Evolutionary conservation across 2,888 invertebrate species (phyloP), one percentile per base, ranked within the genome.

Genomic region (Ichneumon xanthorius): DNA sequence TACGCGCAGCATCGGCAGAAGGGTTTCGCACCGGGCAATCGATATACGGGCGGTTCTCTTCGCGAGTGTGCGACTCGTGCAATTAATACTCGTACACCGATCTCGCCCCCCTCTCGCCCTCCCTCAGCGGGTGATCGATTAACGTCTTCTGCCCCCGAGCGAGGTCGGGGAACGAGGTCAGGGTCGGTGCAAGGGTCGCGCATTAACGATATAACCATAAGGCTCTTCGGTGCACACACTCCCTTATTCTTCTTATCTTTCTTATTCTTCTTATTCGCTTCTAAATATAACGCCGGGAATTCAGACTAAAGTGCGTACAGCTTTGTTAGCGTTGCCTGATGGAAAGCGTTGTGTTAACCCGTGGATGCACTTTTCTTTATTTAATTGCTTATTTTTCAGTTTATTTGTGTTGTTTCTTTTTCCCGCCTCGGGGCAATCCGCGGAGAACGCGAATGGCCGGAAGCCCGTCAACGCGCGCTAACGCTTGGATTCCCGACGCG

Each of bases 141-240:
- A 61, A 33, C 79, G 33, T 79, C 19, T 48, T 71, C 70, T 72
- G 50, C 53, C 63, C 65, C 50, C 55, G 30, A 53, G 70, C 50
- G 61, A 79, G 71, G 72, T 55, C 63, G 72, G 26, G 14, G 50
- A 80, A 80, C 72, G 72, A 65, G 80, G 80, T 65, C 80, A 80
- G 80, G 72, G 72, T 80, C 80, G 72, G 68, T 80, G 50, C 53
- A 72, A 72, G 80, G 80, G 80, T 80, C 80, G 55, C 63, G 65
- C 61, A 72, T 72, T 65, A 80, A 80, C 55, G 53, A 65, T 80
- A 80, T 55, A 65, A 72, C 50, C 65, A 80, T 72, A 65, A 72
- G 65, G 19, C 72, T 65, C 72, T 16, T 58, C 14, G 9, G 7
- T 55, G 7, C 61, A 1, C 63, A 7, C 33, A 30, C 58, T 78